These are phyloP conservation scores for Hormaphis cornu DNA, from an alignment of 1,140 invertebrate genomes.

Conservation along the genomic window DNA sequence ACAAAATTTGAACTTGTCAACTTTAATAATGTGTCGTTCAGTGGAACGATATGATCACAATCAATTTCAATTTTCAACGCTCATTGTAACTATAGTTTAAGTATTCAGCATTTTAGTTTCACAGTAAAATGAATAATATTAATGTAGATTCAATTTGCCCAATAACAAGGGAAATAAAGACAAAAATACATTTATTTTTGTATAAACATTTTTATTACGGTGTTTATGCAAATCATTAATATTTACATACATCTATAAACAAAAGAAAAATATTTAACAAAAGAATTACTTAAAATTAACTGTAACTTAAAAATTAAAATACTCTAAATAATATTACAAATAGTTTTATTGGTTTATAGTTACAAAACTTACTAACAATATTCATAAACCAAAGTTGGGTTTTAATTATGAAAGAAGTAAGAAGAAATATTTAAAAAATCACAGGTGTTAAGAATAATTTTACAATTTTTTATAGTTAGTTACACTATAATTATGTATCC, in stretches of 20 bases:
- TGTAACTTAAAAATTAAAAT: slow-evolving; percentile 5
- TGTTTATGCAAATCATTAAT: slow-evolving; percentile 1
- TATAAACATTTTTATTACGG: slow-evolving; percentile 21
- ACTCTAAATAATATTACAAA: slow-evolving; percentile 27
- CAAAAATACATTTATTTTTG: not conserved
- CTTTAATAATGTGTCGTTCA: no score
- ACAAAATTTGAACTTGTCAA: no score
- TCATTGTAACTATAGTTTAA: no score
- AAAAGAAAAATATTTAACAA: slow-evolving; percentile 20
- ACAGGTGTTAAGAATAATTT: slow-evolving; percentile 14
- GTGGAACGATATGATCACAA: no score
- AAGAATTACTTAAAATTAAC: slow-evolving; percentile 14
- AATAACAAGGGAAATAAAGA: not conserved
- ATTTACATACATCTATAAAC: slow-evolving; percentile 13
- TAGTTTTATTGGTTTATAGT: slow-evolving; percentile 13
- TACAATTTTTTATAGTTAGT: not conserved
- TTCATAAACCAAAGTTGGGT: not conserved
- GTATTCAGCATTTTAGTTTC: no score
- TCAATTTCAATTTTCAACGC: no score
- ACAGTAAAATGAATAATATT: no score
- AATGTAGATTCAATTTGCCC: not conserved
- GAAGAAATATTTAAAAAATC: slow-evolving; percentile 21
- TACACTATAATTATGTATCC: not conserved
- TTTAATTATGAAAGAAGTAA: slow-evolving; percentile 23
- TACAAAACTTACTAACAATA: slow-evolving; percentile 1